A percentile compares a stretch with the other conserved stretches of the same genome.
These are phyloP conservation scores for Drosophila repleta DNA, from an alignment of 1,140 invertebrate species.

Conservation along the genomic window DNA sequence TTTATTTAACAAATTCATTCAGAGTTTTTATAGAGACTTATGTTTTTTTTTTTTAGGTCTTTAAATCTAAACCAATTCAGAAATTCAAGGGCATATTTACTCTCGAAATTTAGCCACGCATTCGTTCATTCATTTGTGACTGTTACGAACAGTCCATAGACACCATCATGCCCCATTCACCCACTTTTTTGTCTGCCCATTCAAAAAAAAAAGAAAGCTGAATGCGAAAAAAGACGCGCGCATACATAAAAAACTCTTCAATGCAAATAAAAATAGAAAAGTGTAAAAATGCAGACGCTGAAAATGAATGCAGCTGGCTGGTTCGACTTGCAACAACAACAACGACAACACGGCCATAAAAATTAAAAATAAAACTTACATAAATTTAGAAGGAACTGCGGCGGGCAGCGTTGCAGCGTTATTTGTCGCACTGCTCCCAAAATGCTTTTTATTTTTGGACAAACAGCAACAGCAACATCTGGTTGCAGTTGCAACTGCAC, in stretches of 20 bases:
- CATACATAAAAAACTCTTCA: conserved; percentile 36
- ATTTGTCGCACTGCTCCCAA: conserved; percentile 75
- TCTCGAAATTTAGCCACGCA: too few relatives aligned
- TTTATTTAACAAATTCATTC: too few relatives aligned
- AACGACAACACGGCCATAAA: conserved; percentile 54
- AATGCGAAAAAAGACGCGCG: conserved; percentile 21
- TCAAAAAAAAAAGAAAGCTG: neutral
- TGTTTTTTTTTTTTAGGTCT: too few relatives aligned
- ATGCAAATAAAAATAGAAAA: conserved; percentile 50
- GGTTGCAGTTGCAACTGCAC: conserved; percentile 25
- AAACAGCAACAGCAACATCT: conserved; percentile 42
- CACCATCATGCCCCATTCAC: too few relatives aligned
- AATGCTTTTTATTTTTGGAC: conserved; percentile 78
- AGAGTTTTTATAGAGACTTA: too few relatives aligned
- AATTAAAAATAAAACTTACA: conserved; percentile 82
- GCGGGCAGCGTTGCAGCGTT: conserved; percentile 18
- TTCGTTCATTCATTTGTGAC: too few relatives aligned
- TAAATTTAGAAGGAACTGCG: conserved; percentile 69
- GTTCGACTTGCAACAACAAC: conserved; percentile 45
- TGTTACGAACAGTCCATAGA: too few relatives aligned
- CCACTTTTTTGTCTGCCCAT: too few relatives aligned
- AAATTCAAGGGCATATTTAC: too few relatives aligned
- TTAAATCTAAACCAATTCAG: too few relatives aligned
- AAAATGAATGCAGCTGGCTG: conserved; percentile 47
- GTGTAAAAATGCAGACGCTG: conserved; percentile 37